Base-by-base conservation (phyloP, 2,113 vertebrate genomes). In the Pygoscelis antarcticus region DNA sequence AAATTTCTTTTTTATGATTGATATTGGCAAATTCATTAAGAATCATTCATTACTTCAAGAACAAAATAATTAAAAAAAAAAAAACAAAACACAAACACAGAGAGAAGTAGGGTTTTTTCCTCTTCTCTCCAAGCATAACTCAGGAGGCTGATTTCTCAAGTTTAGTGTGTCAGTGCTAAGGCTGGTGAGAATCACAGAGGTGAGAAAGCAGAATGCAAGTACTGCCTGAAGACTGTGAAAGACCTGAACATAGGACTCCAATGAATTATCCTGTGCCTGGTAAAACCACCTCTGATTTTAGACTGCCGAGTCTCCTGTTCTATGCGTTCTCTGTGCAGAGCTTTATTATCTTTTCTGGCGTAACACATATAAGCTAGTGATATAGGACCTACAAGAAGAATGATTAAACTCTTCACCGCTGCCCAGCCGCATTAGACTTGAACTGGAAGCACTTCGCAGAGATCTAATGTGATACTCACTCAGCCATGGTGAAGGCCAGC, bases 401-500 rank as follows among this genome's bases (percentile, higher is more conserved):
- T 30, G 40, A 85, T 42, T 65, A 46, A 90, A 89, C 51, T 79
- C 71, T 74, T 88, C 46, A 32, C 21, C 65, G 32, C 52, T 79
- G 74, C 64, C 30, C 49, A 69, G 57, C 19, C 3, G 1, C 62
- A 22, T 77, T 57, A 82, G 10, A 60, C 52, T 78, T 57, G 38
- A 93, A 55, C 16, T 27, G 57, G 34, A 82, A 84, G 55, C 55
- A 47, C 47, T 92, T 93, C 65, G 32, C 9, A 68, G 80, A 83
- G 13, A 84, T 52, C 36, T 69, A 21, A 47, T 8, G 38, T 13
- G 22, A 51, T 68, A 98, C 99, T 99, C 98, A 99, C 99, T 99
- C 99, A 16, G 99, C 99, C 11, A 94, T 98, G 77, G 98, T 98
- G 97, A 99, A 99, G 66, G 99, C 99, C 97, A 99, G 96, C 94